These are phyloP conservation scores for Tamias sibiricus DNA, from an alignment of 2,113 vertebrate species.

Conservation along the genomic window DNA sequence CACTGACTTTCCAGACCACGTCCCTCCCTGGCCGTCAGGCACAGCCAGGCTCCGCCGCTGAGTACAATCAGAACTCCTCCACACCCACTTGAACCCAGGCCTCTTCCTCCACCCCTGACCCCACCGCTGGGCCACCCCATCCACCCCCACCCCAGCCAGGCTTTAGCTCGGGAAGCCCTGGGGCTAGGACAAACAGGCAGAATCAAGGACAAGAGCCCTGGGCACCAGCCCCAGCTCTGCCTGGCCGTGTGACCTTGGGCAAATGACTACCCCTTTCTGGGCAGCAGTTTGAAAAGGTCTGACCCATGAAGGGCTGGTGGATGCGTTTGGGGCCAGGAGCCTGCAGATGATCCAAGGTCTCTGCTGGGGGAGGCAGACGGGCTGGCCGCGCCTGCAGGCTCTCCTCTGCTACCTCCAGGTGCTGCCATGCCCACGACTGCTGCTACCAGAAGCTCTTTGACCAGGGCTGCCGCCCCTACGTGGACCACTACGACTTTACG, in stretches of 20 bases:
- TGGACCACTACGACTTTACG: slow-evolving; percentile 70
- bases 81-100: neutral
- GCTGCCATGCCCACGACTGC: slow-evolving; percentile 80
- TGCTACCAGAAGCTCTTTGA: slow-evolving; percentile 78
- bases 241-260: neutral
- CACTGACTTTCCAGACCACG: neutral
- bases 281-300: neutral
- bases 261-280: neutral
- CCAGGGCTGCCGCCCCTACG: slow-evolving; percentile 68
- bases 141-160: neutral
- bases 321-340: too few species aligned
- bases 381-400: neutral
- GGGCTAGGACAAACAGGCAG: neutral
- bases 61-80: rapidly evolving
- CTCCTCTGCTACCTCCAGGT: slow-evolving; percentile 53
- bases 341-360: neutral
- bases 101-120: neutral
- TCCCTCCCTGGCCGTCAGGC: neutral
- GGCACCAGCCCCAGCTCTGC: neutral
- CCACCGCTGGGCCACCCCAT: rapidly evolving
- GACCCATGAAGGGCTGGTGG: neutral
- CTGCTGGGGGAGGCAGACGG: neutral
- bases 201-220: neutral
- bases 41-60: neutral
- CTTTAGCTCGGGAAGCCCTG: neutral